Evolutionary conservation across 2,888 invertebrate species (phyloP).

Genomic region (Gnatocerus cornutus): DNA sequence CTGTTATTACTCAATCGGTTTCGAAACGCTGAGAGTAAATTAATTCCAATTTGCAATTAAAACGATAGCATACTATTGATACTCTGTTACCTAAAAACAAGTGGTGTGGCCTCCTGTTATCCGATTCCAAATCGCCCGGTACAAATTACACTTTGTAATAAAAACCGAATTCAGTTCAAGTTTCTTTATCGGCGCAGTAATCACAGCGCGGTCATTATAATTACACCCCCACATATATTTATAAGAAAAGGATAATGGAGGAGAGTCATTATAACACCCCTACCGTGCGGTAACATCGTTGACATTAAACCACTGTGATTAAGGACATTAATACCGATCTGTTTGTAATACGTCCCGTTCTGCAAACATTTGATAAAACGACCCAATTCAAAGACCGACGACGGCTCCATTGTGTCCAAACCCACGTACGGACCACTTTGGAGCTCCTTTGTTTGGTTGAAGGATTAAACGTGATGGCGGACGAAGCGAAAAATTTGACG

Average conservation of each 20-base stretch:
- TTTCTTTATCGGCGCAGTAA: neutral
- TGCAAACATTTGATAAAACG: conserved; percentile 48
- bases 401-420: conserved; percentile 38
- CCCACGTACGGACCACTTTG: conserved; percentile 35
- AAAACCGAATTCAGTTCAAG: too few relatives aligned
- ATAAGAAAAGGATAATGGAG: neutral
- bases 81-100: too few relatives aligned
- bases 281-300: conserved; percentile 4
- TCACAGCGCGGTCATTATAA: neutral
- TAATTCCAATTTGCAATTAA: too few relatives aligned
- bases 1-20: too few relatives aligned
- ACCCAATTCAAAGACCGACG: conserved; percentile 41
- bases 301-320: conserved; percentile 39
- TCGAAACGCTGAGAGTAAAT: too few relatives aligned
- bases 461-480: conserved; percentile 31
- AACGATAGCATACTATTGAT: too few relatives aligned
- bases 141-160: too few relatives aligned
- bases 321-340: conserved; percentile 43
- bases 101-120: too few relatives aligned
- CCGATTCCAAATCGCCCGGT: too few relatives aligned
- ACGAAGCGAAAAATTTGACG: conserved; percentile 29
- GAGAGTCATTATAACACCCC: conserved; percentile 8
- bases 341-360: conserved; percentile 44
- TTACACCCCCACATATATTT: neutral
- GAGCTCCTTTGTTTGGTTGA: conserved; percentile 33